A percentile compares a stretch with the other conserved stretches of the same genome.
These are phyloP conservation scores for Rhadinocentrus ornatus DNA, from an alignment of 2,797 vertebrate species.

Conservation along the genomic window DNA sequence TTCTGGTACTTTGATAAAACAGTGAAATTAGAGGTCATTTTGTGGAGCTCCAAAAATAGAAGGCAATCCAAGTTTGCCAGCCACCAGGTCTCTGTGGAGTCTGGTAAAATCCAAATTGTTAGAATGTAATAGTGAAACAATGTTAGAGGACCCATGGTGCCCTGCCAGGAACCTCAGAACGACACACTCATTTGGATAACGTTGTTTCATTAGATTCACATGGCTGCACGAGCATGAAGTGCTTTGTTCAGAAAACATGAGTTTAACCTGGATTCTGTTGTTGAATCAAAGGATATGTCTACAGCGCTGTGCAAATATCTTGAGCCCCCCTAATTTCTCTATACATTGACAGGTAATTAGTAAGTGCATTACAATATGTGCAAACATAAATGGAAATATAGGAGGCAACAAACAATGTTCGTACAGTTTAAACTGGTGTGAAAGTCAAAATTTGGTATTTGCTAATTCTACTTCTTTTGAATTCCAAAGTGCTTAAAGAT, in stretches of 20 bases:
- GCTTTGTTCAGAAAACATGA: slow-evolving; percentile 18
- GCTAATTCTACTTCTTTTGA: neutral
- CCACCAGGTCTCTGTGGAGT: slow-evolving; percentile 71
- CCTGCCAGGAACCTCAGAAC: slow-evolving; percentile 36
- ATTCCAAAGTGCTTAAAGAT: neutral
- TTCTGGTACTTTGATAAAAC: slow-evolving; percentile 63
- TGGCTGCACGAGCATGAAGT: slow-evolving; percentile 28
- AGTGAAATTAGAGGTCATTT: slow-evolving; percentile 77
- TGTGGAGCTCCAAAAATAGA: slow-evolving; percentile 72
- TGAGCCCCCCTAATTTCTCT: neutral
- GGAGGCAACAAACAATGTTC: no score
- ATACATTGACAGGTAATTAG: neutral
- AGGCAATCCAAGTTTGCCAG: slow-evolving; percentile 72
- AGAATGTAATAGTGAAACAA: slow-evolving; percentile 63
- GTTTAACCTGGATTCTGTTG: neutral
- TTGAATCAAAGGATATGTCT: no score
- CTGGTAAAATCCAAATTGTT: slow-evolving; percentile 63
- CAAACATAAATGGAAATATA: neutral
- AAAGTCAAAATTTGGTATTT: neutral
- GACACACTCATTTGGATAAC: slow-evolving; percentile 26
- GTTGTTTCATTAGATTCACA: slow-evolving; percentile 55
- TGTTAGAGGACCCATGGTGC: slow-evolving; percentile 39
- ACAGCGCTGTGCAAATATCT: neutral
- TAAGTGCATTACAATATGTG: neutral
- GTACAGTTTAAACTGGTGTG: neutral